A percentile compares a stretch with the other conserved stretches of the same genome.
Evolutionary conservation across 2,113 vertebrate species (phyloP).

Genomic region (Podarcis muralis): DNA sequence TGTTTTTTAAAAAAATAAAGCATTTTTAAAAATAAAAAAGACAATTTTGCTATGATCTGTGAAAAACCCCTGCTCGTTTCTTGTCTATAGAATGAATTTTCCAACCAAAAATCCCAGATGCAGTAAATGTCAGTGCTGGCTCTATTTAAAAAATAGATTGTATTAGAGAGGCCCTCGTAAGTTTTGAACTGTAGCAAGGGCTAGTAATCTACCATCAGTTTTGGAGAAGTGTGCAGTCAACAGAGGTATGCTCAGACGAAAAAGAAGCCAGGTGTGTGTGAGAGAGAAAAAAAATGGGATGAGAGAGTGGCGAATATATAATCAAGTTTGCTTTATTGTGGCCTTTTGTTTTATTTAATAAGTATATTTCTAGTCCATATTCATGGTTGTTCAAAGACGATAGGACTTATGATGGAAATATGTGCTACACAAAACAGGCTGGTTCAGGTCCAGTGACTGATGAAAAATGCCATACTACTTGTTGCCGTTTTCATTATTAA

Average conservation of each 20-base stretch:
- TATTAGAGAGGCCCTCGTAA: not conserved
- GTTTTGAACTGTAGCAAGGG: not conserved
- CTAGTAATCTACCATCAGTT: not conserved
- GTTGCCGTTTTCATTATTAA: not conserved
- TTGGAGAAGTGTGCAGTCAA: not conserved
- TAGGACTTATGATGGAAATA: not conserved
- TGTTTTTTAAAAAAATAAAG: too few relatives aligned
- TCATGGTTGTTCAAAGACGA: not conserved
- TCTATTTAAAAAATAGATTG: not conserved
- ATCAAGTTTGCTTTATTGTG: not conserved
- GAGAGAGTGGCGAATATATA: not conserved
- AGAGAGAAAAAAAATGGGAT: not conserved
- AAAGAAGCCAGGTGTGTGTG: not conserved
- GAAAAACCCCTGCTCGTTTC: not conserved
- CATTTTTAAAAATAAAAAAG: too few relatives aligned
- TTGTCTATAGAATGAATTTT: not conserved
- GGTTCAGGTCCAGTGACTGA: not conserved
- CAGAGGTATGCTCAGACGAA: not conserved
- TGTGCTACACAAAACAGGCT: not conserved
- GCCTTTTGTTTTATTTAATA: not conserved
- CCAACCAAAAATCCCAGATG: not conserved
- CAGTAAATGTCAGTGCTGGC: not conserved
- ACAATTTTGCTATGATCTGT: constrained; percentile 1
- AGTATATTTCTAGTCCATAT: not conserved
- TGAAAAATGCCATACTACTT: not conserved